These are phyloP conservation scores for Lithobates pipiens DNA, from an alignment of 2,797 vertebrate genomes.

Conservation along the genomic window DNA sequence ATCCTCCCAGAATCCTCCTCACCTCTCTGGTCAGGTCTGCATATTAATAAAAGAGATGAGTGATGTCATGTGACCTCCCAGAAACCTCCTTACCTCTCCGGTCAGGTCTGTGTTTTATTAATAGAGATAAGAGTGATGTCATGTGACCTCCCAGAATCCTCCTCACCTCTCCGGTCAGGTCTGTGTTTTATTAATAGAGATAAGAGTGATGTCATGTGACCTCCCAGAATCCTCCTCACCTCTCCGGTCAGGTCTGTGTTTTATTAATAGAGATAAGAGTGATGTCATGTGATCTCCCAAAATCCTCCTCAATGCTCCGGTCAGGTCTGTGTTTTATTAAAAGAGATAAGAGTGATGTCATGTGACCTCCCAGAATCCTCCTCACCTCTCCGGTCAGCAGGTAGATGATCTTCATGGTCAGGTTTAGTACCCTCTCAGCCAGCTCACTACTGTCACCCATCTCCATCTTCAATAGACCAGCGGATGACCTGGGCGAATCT, in stretches of 20 bases:
- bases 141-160: not conserved
- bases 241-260: not conserved
- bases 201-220: not conserved
- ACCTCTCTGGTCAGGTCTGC: not conserved
- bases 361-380: slow-evolving; percentile 1
- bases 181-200: not conserved
- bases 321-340: not conserved
- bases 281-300: slow-evolving; percentile 1
- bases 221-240: slow-evolving; percentile 8
- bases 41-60: not conserved
- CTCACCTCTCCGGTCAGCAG: slow-evolving; percentile 4
- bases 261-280: not conserved
- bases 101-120: not conserved
- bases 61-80: not conserved
- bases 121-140: not conserved
- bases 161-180: not conserved
- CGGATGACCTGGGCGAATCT: too few relatives aligned
- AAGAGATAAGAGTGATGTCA: not conserved
- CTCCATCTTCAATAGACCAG: too few relatives aligned
- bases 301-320: not conserved
- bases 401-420: not conserved
- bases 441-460: too few relatives aligned
- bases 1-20: not conserved
- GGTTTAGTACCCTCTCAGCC: not conserved
- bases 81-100: slow-evolving; percentile 2